Conservation (phyloP, 2,113 vertebrate genomes). For the Vulpes vulpes region DNA sequence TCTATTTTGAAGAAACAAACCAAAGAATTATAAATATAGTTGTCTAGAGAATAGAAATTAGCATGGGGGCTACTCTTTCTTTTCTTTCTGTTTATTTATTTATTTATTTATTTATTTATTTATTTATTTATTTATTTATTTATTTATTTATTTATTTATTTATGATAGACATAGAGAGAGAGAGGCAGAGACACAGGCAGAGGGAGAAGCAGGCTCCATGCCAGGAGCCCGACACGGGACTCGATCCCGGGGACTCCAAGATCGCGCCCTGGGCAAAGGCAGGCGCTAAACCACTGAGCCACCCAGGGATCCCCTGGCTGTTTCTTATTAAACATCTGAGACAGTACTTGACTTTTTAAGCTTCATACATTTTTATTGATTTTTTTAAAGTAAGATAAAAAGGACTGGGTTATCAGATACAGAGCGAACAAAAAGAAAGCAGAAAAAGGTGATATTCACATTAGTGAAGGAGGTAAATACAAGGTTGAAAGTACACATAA, state of each 20-base stretch:
- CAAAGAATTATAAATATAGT: background rate
- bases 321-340: background rate
- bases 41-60: background rate
- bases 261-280: too few relatives aligned
- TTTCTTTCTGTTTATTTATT: too few relatives aligned
- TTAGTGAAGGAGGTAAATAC: background rate
- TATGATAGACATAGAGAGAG: too few relatives aligned
- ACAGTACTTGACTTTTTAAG: background rate
- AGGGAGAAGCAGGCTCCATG: too few relatives aligned
- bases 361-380: slow-evolving; percentile 23
- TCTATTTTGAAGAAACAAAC: background rate
- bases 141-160: too few relatives aligned
- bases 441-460: background rate
- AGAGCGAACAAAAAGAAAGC: background rate
- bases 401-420: background rate
- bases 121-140: too few relatives aligned
- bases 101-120: too few relatives aligned
- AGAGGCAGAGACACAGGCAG: too few relatives aligned
- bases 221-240: too few relatives aligned
- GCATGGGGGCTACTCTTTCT: accelerated
- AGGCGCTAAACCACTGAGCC: too few relatives aligned
- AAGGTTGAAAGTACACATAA: background rate
- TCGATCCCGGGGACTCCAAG: too few relatives aligned
- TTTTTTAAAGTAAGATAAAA: background rate
- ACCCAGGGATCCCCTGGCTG: too few relatives aligned